phyloP scores from a whole-genome alignment of 2,888 invertebrate species.

The Perithous albicinctus region DNA sequence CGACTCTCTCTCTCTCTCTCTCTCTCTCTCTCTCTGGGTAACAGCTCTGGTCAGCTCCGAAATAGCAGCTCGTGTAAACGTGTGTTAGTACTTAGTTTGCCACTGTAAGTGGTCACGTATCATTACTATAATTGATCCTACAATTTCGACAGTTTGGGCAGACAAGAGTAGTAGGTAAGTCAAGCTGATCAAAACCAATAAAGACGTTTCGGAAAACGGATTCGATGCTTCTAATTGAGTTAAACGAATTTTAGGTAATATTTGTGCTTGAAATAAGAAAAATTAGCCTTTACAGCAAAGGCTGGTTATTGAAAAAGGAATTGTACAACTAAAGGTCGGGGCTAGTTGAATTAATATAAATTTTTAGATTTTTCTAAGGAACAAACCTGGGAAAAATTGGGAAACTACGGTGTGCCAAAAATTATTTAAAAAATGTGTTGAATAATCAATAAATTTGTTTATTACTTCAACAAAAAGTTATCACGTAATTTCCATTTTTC shows the following conservation, averaged over 20 bases:
- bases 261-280: background rate
- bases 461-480: no score
- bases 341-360: background rate
- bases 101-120: background rate
- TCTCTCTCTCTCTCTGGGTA: background rate
- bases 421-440: no score
- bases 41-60: background rate
- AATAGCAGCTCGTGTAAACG: conserved; percentile 1
- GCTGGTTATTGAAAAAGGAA: background rate
- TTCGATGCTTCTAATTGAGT: background rate
- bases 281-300: background rate
- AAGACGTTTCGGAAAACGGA: background rate
- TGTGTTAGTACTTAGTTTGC: background rate
- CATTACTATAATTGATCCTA: conserved; percentile 34
- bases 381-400: no score
- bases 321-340: background rate
- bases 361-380: no score
- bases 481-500: no score
- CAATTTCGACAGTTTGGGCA: background rate
- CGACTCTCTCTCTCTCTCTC: no score
- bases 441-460: no score
- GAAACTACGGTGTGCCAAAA: no score
- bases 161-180: background rate
- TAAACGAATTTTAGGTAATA: background rate
- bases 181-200: conserved; percentile 5